phyloP scores from a whole-genome alignment of 1,140 invertebrate species.

The Telenomus remus region DNA sequence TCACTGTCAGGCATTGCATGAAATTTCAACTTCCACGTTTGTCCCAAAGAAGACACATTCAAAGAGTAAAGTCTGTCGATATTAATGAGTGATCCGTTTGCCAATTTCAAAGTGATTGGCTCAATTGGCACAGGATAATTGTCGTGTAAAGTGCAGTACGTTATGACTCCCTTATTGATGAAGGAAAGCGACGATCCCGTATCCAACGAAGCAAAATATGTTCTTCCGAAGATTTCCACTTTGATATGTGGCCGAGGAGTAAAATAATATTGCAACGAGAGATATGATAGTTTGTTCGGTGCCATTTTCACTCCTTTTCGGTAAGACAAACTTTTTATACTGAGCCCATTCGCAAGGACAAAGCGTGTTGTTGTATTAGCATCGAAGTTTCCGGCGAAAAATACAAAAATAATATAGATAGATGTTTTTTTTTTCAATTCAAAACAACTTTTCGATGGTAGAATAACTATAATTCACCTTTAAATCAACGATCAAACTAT shows the following conservation, averaged over 20 bases:
- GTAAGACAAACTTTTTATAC: background rate
- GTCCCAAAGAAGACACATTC: background rate
- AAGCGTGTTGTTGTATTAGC: too few species aligned
- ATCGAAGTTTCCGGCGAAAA: too few species aligned
- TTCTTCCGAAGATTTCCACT: slow-evolving; percentile 9
- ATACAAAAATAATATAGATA: too few species aligned
- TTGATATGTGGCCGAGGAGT: slow-evolving; percentile 18
- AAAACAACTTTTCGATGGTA: too few species aligned
- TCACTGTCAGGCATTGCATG: background rate
- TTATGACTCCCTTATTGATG: slow-evolving; percentile 3
- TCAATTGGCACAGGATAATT: background rate
- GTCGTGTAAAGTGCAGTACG: background rate
- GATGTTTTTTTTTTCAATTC: too few species aligned
- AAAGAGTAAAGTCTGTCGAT: background rate
- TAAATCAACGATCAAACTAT: too few species aligned
- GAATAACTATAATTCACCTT: too few species aligned
- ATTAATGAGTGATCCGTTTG: background rate
- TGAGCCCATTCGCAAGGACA: background rate
- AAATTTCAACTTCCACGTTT: background rate
- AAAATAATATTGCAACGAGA: slow-evolving; percentile 9
- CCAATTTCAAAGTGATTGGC: background rate
- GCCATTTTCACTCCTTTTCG: background rate
- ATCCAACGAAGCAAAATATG: slow-evolving; percentile 6
- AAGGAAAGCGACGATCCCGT: slow-evolving; percentile 17
- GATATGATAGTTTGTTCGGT: background rate